Conservation (phyloP, 2,888 invertebrate species). For the Habrosyne pyritoides region DNA sequence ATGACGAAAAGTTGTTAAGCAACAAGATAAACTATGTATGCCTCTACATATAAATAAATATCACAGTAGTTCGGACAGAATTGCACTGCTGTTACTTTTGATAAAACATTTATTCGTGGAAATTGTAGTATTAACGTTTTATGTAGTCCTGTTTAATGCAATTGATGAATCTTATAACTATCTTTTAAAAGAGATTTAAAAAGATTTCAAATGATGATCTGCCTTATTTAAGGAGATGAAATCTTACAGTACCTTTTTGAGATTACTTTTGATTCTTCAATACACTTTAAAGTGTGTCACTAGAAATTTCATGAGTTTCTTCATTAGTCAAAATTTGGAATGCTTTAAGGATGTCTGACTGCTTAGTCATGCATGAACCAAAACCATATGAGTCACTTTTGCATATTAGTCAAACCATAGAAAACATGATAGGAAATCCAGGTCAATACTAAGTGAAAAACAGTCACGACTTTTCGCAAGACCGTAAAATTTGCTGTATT, state of each 20-base stretch:
- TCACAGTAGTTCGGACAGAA: too few species aligned
- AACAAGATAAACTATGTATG: too few species aligned
- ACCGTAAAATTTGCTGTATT: neutral
- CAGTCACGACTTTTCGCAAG: neutral
- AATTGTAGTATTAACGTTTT: too few species aligned
- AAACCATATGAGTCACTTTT: neutral
- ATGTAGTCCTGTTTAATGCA: too few species aligned
- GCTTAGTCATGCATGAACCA: neutral
- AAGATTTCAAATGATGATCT: too few species aligned
- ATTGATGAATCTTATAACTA: too few species aligned
- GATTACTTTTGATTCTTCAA: neutral
- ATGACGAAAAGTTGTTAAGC: too few species aligned
- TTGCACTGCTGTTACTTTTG: too few species aligned
- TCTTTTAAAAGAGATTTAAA: too few species aligned
- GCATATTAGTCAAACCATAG: neutral
- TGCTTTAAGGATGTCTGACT: neutral
- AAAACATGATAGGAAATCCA: neutral
- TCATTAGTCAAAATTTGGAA: neutral
- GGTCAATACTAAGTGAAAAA: slow-evolving; percentile 1
- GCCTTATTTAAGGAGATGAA: too few species aligned
- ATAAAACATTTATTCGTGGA: too few species aligned
- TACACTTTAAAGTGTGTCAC: neutral
- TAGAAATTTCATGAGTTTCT: neutral
- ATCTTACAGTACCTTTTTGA: neutral
- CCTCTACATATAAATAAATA: too few species aligned